Base-by-base conservation (phyloP, 2,797 vertebrate genomes). In the Tarsius wallacei region DNA sequence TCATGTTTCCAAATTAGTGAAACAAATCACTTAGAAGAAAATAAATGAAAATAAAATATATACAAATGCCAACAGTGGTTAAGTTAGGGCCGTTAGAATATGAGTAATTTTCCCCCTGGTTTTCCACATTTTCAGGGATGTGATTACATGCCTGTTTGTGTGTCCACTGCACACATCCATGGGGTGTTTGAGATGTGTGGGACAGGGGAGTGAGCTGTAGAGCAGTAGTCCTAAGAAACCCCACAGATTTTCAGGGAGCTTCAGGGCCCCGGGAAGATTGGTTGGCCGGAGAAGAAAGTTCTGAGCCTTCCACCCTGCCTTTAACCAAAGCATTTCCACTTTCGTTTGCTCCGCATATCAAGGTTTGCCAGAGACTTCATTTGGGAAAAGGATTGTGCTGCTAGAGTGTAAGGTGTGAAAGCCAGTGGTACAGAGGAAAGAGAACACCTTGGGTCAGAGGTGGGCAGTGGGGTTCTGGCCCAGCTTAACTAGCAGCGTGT, bases 1-100 rank as follows among this genome's bases (percentile, higher is more conserved):
- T 73, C 68, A 47, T 71, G 71, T 80, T 85, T 95, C 84, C 78
- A 88, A 36, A 64, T 91, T 86, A 95, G 61, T 93, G 31, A 85
- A 88, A 86, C 76, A 80, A 94, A 87, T 63, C 68, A n/a, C 68
- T 77, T 87, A 74, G 70, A 57, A 76, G 33, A 33, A 66, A 51
- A 68, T 53, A 78, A 91, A 87, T 71, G 70, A 71, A 87, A 93
- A 89, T 22, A 22, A 77, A 51, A 64, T 57, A 28, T 66, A 64
- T 33, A 10, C 21, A 70, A 70, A 53, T 86, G 10, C 88, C 73
- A 77, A 61, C 49, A 77, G 2, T 57, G 57, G 55, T 84, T 77
- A 88, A 19, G 42, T 70, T 49, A 82, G 31, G 11, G 11, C 73
- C 9, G 22, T 61, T 74, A 28, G 47, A 89, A 51, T 49, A 12